Percentiles rank a stretch among this genome's conserved stretches.
Evolutionary conservation across 2,888 invertebrate genomes (phyloP).

Genomic region (Eilema depressum): DNA sequence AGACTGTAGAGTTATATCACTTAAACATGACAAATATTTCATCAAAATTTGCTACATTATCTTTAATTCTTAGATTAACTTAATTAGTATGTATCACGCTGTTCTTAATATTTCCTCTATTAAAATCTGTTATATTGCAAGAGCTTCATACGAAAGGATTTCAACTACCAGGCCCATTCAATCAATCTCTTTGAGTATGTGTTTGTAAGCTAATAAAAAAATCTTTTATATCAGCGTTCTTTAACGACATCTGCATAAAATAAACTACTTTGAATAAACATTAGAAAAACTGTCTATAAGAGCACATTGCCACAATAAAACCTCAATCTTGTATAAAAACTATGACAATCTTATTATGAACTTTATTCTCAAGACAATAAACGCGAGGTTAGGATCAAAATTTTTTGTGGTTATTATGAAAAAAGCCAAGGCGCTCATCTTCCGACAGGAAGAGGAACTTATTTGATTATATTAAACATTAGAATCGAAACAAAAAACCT

Average conservation of each 20-base stretch:
- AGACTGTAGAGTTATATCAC: background rate
- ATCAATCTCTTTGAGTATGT: background rate
- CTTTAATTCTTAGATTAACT: background rate
- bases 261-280: slow-evolving; percentile 73
- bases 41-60: background rate
- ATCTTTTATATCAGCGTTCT: slow-evolving; percentile 37
- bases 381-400: slow-evolving; percentile 34
- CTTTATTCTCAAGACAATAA: slow-evolving; percentile 51
- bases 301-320: slow-evolving; percentile 79
- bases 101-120: slow-evolving; percentile 2
- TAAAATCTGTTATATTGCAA: background rate
- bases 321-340: slow-evolving; percentile 48
- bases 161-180: background rate
- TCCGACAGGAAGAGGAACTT: slow-evolving; percentile 85
- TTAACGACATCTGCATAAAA: slow-evolving; percentile 77
- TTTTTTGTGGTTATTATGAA: slow-evolving; percentile 58
- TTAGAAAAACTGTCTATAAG: slow-evolving; percentile 64
- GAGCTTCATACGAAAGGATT: background rate
- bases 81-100: background rate
- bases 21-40: background rate
- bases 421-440: slow-evolving; percentile 80
- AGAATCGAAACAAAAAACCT: slow-evolving; percentile 71
- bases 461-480: slow-evolving; percentile 85
- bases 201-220: slow-evolving; percentile 17
- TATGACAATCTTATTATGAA: background rate